A percentile compares a stretch with the other conserved stretches of the same genome.
Conservation (phyloP, 1,140 invertebrate genomes). For the Oryzaephilus surinamensis region DNA sequence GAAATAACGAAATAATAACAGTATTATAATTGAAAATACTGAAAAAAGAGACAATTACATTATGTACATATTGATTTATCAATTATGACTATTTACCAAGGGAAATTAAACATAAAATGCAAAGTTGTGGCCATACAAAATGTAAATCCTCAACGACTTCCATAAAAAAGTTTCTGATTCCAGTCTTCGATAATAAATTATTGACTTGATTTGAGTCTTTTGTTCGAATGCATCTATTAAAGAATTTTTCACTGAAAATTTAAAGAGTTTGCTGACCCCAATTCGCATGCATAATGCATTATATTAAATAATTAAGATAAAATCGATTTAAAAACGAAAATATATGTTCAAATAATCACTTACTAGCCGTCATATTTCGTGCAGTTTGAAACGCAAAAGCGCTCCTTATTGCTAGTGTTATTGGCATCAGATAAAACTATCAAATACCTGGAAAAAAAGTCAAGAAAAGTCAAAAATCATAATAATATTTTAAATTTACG, state of each 20-base stretch:
- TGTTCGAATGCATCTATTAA: conserved; percentile 47
- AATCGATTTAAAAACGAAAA: neutral
- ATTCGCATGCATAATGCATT: conserved; percentile 1
- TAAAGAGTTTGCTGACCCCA: neutral
- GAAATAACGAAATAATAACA: conserved; percentile 51
- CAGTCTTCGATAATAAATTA: conserved; percentile 40
- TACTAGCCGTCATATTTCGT: conserved; percentile 34
- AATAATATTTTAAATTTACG: conserved; percentile 35
- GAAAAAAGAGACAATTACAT: conserved; percentile 22
- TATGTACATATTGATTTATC: neutral
- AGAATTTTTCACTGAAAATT: conserved; percentile 39
- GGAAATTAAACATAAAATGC: conserved; percentile 50
- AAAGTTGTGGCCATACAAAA: conserved; percentile 48
- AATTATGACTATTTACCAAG: conserved; percentile 42
- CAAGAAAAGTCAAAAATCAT: conserved; percentile 14
- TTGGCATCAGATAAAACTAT: conserved; percentile 11
- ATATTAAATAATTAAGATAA: neutral
- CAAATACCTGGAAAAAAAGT: conserved; percentile 14
- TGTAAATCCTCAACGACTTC: conserved; percentile 52
- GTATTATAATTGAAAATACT: conserved; percentile 48
- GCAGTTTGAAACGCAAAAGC: conserved; percentile 42
- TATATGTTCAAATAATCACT: conserved; percentile 24
- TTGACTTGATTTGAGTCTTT: conserved; percentile 34
- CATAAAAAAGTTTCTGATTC: conserved; percentile 45
- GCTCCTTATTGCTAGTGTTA: conserved; percentile 26